Percentiles rank a stretch among this genome's conserved stretches.
phyloP scores from a whole-genome alignment of 2,113 vertebrate genomes.

The Ageneiosus marmoratus region DNA sequence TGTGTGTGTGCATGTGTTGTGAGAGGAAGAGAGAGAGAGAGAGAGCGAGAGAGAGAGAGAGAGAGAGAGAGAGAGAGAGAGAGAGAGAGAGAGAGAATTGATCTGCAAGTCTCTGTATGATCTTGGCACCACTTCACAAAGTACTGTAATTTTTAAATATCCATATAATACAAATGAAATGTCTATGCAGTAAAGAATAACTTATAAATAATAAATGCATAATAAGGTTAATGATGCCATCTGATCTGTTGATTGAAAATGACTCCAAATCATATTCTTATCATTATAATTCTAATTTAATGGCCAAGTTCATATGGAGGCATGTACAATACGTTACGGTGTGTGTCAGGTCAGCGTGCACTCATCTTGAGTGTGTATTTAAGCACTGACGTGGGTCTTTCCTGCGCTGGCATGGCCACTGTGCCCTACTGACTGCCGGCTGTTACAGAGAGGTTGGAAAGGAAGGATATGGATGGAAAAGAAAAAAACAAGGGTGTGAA shows the following conservation, averaged over 20 bases:
- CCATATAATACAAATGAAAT: conserved; percentile 13
- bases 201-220: not conserved
- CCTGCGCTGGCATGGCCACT: conserved; percentile 69
- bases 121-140: conserved; percentile 17
- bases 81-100: conserved; percentile 7
- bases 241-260: not conserved
- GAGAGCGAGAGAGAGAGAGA: not conserved
- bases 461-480: conserved; percentile 36
- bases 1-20: conserved; percentile 34
- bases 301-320: not conserved
- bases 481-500: conserved; percentile 57
- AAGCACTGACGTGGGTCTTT: conserved; percentile 63
- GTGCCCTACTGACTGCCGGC: conserved; percentile 77
- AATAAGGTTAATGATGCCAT: not conserved
- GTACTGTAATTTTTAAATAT: conserved; percentile 7
- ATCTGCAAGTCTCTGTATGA: conserved; percentile 20
- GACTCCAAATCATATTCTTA: not conserved
- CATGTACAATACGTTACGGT: not conserved
- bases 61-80: conserved; percentile 9
- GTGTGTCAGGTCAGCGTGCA: conserved; percentile 14
- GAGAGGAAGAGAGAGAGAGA: not conserved
- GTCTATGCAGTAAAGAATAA: not conserved
- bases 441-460: conserved; percentile 67
- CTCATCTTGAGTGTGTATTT: conserved; percentile 27
- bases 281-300: conserved; percentile 1